Base-by-base conservation (phyloP, 2,113 vertebrate species). In the Myrmecobius fasciatus region DNA sequence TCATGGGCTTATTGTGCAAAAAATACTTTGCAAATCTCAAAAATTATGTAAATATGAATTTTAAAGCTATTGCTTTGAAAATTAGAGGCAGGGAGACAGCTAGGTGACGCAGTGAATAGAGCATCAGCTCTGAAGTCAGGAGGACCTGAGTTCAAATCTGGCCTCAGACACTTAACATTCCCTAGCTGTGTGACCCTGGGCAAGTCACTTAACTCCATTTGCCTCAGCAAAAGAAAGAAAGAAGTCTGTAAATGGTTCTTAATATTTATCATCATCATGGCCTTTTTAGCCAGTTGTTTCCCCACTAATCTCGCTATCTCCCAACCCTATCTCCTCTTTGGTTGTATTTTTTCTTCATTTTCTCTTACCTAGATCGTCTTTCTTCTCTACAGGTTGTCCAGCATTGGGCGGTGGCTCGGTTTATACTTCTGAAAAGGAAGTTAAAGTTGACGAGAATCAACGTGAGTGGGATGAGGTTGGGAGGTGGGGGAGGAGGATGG, bases 361-460 rank as follows among this genome's bases (percentile, higher is more conserved):
- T 7, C n/a, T 7, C 67, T 51, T 17, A 2, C 2, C 8, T 7
- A 12, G 31, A 28, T 46, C 53, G 31, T 22, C 20, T 26, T 2
- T 3, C 20, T 31, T 36, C 52, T 25, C 7, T 88, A 25, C 31
- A 98, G 98, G 14, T 26, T 92, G 91, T 0, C 49, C 97, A 94
- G 96, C 43, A 0, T 0, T 48, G n/a, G 95, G 97, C 90, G 95
- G 91, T 36, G 96, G 95, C 20, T 26, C 53, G 0, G 96, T 98
- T 17, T 52, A 90, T 48, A 96, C 92, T 1, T 36, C 93, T 0
- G 36, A 95, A 1, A 1, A n/a, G 0, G 36, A 28, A 8, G 96
- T 97, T 67, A 46, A 9, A 46, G 96, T 98, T 53, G 48, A 97
- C 0, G 98, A 98, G 92, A 46, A 98, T 89, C 3, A 83, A 0